Conservation (phyloP, 1,140 invertebrate species). For the Neodiprion lecontei region DNA sequence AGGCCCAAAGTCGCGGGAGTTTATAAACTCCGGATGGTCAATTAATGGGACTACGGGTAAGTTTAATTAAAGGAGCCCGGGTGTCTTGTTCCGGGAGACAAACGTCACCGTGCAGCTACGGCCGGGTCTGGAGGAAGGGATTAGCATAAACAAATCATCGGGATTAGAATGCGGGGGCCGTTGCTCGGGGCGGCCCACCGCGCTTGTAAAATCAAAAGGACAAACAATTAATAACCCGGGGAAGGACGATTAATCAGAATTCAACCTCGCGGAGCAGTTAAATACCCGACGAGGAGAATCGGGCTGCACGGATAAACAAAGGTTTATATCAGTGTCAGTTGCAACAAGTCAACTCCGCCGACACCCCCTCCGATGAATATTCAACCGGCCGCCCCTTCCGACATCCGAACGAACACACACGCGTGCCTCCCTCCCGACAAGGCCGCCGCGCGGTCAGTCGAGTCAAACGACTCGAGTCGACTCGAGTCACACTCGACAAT, state of each 20-base stretch:
- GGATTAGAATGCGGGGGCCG: conserved; percentile 46
- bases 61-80: not conserved
- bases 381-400: conserved; percentile 36
- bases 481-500: not conserved
- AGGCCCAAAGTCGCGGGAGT: not conserved
- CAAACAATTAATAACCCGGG: conserved; percentile 60
- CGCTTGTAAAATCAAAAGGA: conserved; percentile 57
- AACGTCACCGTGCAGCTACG: not conserved
- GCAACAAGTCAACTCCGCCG: conserved; percentile 57
- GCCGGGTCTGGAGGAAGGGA: conserved; percentile 34
- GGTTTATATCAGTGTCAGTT: conserved; percentile 64
- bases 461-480: not conserved
- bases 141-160: conserved; percentile 61
- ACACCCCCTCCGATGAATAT: conserved; percentile 53
- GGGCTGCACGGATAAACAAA: conserved; percentile 53
- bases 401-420: not conserved
- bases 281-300: conserved; percentile 35
- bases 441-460: not conserved
- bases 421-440: not conserved
- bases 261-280: conserved; percentile 47
- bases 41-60: not conserved
- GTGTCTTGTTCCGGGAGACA: not conserved
- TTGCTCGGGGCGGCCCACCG: conserved; percentile 24
- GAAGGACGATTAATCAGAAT: conserved; percentile 53
- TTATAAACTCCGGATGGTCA: not conserved